Evolutionary conservation across 2,888 invertebrate genomes (phyloP).

Genomic region (Andricus quercusramuli): DNA sequence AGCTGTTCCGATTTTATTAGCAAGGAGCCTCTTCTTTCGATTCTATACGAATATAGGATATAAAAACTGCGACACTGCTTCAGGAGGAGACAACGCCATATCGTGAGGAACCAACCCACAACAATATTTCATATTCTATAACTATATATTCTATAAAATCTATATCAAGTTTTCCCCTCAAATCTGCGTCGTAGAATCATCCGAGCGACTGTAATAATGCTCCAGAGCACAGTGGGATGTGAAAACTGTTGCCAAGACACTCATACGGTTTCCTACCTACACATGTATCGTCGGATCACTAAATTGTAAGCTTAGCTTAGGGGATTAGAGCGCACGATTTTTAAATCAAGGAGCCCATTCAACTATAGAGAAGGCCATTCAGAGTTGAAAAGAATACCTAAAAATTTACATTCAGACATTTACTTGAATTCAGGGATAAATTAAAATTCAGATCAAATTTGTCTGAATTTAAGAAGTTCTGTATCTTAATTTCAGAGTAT

Average conservation of each 20-base stretch:
- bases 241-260: constrained; percentile 23
- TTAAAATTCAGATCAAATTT: neutral
- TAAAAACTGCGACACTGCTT: constrained; percentile 11
- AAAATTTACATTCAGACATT: too few species aligned
- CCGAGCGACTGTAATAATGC: constrained; percentile 11
- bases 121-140: constrained; percentile 15
- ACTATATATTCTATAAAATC: neutral
- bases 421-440: neutral
- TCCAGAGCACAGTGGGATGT: neutral
- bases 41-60: constrained; percentile 5
- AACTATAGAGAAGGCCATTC: neutral
- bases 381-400: too few species aligned
- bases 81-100: constrained; percentile 3
- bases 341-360: neutral
- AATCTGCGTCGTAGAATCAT: constrained; percentile 27
- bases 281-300: neutral
- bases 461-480: too few species aligned
- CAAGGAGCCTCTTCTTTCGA: neutral
- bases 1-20: constrained; percentile 11
- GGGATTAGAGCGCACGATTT: neutral
- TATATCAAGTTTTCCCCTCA: constrained; percentile 24
- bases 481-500: too few species aligned
- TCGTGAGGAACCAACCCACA: neutral
- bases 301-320: neutral
- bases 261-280: neutral